Base-by-base conservation (phyloP, 2,797 vertebrate genomes). In the Myotis daubentonii region DNA sequence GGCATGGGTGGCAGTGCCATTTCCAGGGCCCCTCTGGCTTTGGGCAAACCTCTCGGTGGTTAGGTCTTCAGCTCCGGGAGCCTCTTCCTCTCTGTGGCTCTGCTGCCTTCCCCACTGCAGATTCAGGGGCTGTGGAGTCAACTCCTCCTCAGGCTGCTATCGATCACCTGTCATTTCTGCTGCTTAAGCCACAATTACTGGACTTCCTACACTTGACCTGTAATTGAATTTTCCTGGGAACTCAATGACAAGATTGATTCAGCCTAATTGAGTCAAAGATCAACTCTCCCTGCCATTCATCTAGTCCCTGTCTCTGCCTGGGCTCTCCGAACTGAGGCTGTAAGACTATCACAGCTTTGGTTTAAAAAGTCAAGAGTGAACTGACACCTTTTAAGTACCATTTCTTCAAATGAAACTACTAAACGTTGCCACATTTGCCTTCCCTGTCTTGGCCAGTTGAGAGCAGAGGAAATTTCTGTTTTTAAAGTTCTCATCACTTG, bases 181-280 rank as follows among this genome's bases (percentile, higher is more conserved):
- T 80, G 41, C 89, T 96, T 95, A 95, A 96, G 72, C 93, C 87
- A 60, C 94, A 85, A 96, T 97, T 95, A 96, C 91, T 19, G 74
- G 71, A 89, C 92, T 96, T 96, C 92, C 96, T 94, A 36, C 90
- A 95, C 92, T 96, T 97, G 95, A 96, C 94, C 93, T 95, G 87
- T 95, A 96, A 97, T 97, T 96, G 97, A 95, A 97, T 97, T 97
- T 96, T 83, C 89, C 87, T 88, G 87, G 92, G 85, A 96, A 96
- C 96, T 96, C 96, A 79, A 60, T 85, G 96, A 94, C 97, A 96
- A 95, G 95, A 97, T 97, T 97, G 97, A 97, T 97, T 95, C 74
- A 28, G 41, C 57, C 95, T 97, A 97, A 97, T 92, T 95, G 96
- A 97, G 94, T 97, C 93, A 95, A 93, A 95, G 95, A 96, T 89